These are phyloP conservation scores for Vidua chalybeata DNA, from an alignment of 2,113 vertebrate genomes.

Conservation along the genomic window DNA sequence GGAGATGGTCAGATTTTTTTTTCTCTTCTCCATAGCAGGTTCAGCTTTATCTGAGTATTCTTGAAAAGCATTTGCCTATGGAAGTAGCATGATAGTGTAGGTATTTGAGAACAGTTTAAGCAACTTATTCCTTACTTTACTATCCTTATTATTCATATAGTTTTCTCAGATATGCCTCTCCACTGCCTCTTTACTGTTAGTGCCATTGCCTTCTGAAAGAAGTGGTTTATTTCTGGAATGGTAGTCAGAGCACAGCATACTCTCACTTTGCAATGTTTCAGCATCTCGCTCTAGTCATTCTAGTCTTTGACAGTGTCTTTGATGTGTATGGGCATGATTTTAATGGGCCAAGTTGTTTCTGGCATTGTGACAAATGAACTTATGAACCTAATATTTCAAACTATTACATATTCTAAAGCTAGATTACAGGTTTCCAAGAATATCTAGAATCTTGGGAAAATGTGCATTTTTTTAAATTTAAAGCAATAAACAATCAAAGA, in stretches of 20 bases:
- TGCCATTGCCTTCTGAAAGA: background rate
- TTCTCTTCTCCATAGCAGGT: background rate
- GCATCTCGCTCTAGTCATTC: background rate
- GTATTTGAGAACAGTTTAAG: background rate
- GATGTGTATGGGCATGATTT: background rate
- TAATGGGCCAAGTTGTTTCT: background rate
- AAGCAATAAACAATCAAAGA: background rate
- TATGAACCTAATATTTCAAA: background rate
- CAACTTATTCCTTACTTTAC: background rate
- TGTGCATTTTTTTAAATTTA: background rate
- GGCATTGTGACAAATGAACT: background rate
- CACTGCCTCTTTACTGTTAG: background rate
- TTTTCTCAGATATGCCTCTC: background rate
- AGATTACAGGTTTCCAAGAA: background rate
- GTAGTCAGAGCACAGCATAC: background rate
- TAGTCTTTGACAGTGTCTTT: background rate
- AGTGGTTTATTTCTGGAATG: background rate
- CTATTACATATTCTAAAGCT: background rate
- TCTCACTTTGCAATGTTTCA: background rate
- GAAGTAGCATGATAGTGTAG: background rate
- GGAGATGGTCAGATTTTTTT: rapidly evolving
- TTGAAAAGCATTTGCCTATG: background rate
- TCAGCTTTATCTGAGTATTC: background rate
- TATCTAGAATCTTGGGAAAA: background rate
- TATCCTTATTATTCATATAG: background rate